Evolutionary conservation across 53 echinoderm and acorn worm genomes (phyloP).

Genomic region (Temnopleurus reevesii): DNA sequence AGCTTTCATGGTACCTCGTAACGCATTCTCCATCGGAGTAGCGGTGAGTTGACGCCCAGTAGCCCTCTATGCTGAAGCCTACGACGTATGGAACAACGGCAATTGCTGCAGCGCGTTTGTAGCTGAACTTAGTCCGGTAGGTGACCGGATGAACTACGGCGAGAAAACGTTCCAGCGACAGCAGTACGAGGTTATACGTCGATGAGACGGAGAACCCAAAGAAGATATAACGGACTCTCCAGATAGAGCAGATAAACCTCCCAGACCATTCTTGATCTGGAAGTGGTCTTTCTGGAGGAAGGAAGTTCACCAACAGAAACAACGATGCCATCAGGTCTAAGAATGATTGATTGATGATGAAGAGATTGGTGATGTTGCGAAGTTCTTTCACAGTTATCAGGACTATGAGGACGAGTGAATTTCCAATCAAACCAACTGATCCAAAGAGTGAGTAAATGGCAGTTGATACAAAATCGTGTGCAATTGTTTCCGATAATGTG

Average conservation of each 20-base stretch:
- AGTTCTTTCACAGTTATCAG: conserved; percentile 41
- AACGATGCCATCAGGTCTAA: conserved; percentile 47
- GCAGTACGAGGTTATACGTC: conserved; percentile 63
- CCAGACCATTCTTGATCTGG: neutral
- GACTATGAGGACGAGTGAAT: conserved; percentile 40
- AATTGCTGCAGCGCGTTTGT: neutral
- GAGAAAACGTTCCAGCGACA: conserved; percentile 67
- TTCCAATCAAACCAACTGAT: conserved; percentile 19
- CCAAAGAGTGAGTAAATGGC: conserved; percentile 29
- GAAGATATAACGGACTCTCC: conserved; percentile 63
- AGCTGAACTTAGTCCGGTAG: conserved; percentile 47
- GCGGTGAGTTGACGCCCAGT: neutral
- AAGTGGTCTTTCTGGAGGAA: neutral
- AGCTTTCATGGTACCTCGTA: neutral
- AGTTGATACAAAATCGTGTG: neutral
- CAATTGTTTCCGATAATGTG: neutral
- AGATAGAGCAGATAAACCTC: conserved; percentile 46
- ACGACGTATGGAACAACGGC: conserved; percentile 47
- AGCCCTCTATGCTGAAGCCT: conserved; percentile 25
- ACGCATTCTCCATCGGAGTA: neutral
- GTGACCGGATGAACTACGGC: conserved; percentile 67
- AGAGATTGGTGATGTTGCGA: conserved; percentile 50
- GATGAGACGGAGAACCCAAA: conserved; percentile 59
- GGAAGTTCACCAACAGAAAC: neutral
- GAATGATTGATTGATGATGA: conserved; percentile 61